Conservation (phyloP, 2,888 invertebrate genomes). For the Imbricaverruca yamaguchii region DNA sequence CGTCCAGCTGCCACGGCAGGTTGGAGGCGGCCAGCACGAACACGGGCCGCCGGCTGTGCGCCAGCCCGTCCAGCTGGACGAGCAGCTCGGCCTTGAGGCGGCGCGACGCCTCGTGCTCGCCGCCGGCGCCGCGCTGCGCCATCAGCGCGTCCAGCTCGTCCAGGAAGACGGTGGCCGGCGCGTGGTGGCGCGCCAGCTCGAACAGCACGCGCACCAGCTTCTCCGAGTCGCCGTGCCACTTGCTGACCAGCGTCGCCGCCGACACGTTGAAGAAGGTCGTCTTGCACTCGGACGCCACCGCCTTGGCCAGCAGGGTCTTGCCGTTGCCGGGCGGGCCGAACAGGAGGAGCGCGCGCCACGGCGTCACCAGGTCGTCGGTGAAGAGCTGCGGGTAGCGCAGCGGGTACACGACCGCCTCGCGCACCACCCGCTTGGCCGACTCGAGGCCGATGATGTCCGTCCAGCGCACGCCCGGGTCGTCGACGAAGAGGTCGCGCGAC, state of each 20-base stretch:
- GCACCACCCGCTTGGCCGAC: conserved; percentile 63
- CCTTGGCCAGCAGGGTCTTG: conserved; percentile 83
- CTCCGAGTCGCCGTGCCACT: conserved; percentile 94
- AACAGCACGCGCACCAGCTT: conserved; percentile 82
- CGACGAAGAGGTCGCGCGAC: conserved; percentile 9
- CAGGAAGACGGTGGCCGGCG: conserved; percentile 84
- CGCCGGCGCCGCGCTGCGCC: conserved; percentile 49
- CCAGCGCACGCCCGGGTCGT: conserved; percentile 18
- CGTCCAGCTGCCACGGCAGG: conserved; percentile 86
- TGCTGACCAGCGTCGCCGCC: conserved; percentile 81
- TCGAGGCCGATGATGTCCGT: conserved; percentile 69
- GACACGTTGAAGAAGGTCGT: conserved; percentile 84
- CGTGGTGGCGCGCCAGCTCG: conserved; percentile 72
- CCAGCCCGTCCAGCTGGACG: conserved; percentile 72
- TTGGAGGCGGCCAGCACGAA: conserved; percentile 82
- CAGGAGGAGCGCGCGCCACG: conserved; percentile 76
- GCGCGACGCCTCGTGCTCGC: conserved; percentile 77
- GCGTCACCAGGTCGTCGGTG: conserved; percentile 48
- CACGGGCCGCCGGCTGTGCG: conserved; percentile 54
- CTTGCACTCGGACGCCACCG: conserved; percentile 69
- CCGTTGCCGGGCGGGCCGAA: conserved; percentile 74
- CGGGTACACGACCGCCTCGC: conserved; percentile 77
- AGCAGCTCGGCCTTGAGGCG: conserved; percentile 83
- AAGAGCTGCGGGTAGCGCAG: conserved; percentile 46
- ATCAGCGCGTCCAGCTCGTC: conserved; percentile 86